Conservation (phyloP, 1,140 invertebrate species). For the Maniola jurtina region DNA sequence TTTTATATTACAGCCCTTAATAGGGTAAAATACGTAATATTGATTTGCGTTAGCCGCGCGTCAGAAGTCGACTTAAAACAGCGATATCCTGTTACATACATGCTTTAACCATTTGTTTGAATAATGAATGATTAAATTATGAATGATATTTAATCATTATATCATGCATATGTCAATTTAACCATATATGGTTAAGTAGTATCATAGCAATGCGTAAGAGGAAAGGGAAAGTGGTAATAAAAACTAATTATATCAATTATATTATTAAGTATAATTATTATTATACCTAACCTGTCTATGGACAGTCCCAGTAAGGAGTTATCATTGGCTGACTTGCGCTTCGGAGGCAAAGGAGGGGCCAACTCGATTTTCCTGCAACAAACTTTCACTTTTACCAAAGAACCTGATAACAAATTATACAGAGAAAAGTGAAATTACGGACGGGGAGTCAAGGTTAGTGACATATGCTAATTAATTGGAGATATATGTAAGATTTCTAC, state of each 20-base stretch:
- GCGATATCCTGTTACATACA: neutral
- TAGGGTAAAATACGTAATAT: no score
- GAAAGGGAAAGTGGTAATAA: slow-evolving; percentile 15
- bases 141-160: neutral
- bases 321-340: slow-evolving; percentile 73
- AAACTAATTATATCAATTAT: neutral
- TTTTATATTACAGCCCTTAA: no score
- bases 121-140: neutral
- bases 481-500: slow-evolving; percentile 18
- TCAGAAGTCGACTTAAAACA: no score
- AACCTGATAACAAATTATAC: slow-evolving; percentile 23
- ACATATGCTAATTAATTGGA: slow-evolving; percentile 1
- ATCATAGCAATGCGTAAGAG: neutral
- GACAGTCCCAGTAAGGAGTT: slow-evolving; percentile 68
- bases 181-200: slow-evolving; percentile 1
- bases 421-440: slow-evolving; percentile 26
- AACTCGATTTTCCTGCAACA: slow-evolving; percentile 75
- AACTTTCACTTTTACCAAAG: slow-evolving; percentile 51
- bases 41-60: no score
- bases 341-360: slow-evolving; percentile 75
- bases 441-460: slow-evolving; percentile 20
- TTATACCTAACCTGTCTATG: slow-evolving; percentile 73
- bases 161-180: neutral
- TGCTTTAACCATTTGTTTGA: neutral
- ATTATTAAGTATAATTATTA: neutral